Percentiles rank a stretch among this genome's conserved stretches.
phyloP scores from a whole-genome alignment of 2,888 invertebrate genomes.

The Griposia aprilina region DNA sequence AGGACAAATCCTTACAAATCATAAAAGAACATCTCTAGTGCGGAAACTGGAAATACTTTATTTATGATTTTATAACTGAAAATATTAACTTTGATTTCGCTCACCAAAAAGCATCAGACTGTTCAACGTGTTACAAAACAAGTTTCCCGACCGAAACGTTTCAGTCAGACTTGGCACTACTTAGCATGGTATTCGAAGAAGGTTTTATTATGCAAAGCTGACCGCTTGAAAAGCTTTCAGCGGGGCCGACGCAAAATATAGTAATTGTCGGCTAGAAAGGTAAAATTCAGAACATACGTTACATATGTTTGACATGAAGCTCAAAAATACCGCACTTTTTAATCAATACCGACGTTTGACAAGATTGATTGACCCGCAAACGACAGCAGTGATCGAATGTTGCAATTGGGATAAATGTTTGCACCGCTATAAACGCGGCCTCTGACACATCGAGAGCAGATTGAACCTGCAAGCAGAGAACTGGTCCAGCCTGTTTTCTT shows the following conservation, averaged over 20 bases:
- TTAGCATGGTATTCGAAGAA: constrained; percentile 1
- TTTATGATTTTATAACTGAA: background rate
- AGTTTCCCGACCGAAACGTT: background rate
- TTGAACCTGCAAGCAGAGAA: no score
- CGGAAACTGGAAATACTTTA: background rate
- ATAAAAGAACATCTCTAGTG: background rate
- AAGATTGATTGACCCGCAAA: no score
- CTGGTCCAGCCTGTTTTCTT: no score
- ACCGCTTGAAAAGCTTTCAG: constrained; percentile 1
- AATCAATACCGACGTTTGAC: no score
- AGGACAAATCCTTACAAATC: background rate
- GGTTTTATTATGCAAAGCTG: constrained; percentile 16
- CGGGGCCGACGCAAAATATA: background rate
- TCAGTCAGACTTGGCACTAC: background rate
- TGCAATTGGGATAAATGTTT: no score
- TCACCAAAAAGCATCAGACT: background rate
- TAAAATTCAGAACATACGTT: no score
- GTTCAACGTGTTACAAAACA: constrained; percentile 11
- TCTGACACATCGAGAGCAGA: no score
- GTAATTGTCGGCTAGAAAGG: background rate
- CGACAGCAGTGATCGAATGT: no score
- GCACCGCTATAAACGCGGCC: no score
- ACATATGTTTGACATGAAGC: no score
- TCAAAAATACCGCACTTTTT: no score
- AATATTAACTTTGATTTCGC: background rate